These are phyloP conservation scores for Brachirus orientalis DNA, from an alignment of 2,113 vertebrate genomes.

Conservation along the genomic window DNA sequence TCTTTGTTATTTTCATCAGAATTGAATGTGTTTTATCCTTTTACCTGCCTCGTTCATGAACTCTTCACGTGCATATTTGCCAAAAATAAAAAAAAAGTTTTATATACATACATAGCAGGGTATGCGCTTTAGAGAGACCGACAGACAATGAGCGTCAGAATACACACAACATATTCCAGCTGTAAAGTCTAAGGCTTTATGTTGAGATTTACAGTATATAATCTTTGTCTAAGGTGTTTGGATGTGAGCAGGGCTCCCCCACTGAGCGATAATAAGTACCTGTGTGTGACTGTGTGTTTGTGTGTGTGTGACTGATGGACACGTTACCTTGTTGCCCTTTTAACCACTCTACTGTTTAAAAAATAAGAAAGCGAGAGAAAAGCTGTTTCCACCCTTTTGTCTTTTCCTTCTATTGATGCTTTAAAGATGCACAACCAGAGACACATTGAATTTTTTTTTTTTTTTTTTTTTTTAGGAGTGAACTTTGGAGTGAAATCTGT, in stretches of 20 bases:
- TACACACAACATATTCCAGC: slow-evolving; percentile 33
- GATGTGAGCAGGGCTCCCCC: slow-evolving; percentile 79
- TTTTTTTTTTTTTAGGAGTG: slow-evolving; percentile 4
- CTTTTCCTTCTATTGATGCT: slow-evolving; percentile 39
- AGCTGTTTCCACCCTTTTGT: slow-evolving; percentile 16
- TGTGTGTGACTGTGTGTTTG: slow-evolving; percentile 35
- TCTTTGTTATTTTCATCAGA: slow-evolving; percentile 26
- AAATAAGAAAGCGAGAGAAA: slow-evolving; percentile 29
- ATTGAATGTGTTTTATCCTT: slow-evolving; percentile 63
- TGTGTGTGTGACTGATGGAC: slow-evolving; percentile 28
- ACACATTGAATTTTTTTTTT: not conserved
- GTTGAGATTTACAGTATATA: slow-evolving; percentile 16
- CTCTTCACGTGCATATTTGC: slow-evolving; percentile 28
- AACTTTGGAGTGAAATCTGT: slow-evolving; percentile 54
- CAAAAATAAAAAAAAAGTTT: slow-evolving; percentile 3
- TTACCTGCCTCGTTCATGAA: slow-evolving; percentile 56
- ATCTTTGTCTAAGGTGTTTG: slow-evolving; percentile 40
- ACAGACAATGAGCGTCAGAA: not conserved
- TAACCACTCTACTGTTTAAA: slow-evolving; percentile 76
- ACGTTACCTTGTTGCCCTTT: slow-evolving; percentile 59
- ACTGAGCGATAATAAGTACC: slow-evolving; percentile 59
- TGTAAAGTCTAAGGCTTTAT: slow-evolving; percentile 31
- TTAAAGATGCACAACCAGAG: slow-evolving; percentile 46
- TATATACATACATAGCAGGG: too few species aligned
- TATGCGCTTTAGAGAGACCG: too few species aligned